Conservation (phyloP, 2,113 vertebrate species). For the Electrona antarctica region DNA sequence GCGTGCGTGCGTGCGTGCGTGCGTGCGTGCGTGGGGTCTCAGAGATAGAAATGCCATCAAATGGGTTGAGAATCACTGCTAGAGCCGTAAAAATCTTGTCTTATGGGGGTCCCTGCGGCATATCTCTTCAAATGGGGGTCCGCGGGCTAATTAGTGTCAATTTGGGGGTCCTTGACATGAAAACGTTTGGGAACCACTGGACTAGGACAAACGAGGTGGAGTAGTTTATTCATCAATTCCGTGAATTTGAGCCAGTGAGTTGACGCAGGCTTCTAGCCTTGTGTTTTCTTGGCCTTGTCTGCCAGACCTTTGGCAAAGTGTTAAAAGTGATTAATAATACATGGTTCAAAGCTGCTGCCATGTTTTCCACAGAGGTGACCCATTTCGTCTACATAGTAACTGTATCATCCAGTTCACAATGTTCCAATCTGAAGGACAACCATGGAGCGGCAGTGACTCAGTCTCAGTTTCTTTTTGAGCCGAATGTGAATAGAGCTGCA, state of each 20-base stretch:
- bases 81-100: too few relatives aligned
- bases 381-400: neutral
- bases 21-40: too few relatives aligned
- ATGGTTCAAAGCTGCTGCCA: neutral
- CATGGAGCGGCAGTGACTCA: neutral
- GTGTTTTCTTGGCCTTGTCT: neutral
- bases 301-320: conserved; percentile 7
- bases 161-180: too few relatives aligned
- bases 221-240: neutral
- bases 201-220: neutral
- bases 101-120: too few relatives aligned
- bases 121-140: too few relatives aligned
- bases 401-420: neutral
- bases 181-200: too few relatives aligned
- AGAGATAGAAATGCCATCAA: too few relatives aligned
- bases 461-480: neutral
- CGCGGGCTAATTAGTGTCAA: too few relatives aligned
- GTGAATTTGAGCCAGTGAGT: neutral
- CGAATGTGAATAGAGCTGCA: too few relatives aligned
- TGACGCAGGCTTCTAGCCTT: neutral
- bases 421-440: neutral
- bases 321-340: conserved; percentile 14
- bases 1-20: too few relatives aligned
- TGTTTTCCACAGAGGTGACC: neutral
- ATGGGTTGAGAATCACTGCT: too few relatives aligned